These are phyloP conservation scores for Antennarius maculatus DNA, from an alignment of 2,797 vertebrate species.

Conservation along the genomic window DNA sequence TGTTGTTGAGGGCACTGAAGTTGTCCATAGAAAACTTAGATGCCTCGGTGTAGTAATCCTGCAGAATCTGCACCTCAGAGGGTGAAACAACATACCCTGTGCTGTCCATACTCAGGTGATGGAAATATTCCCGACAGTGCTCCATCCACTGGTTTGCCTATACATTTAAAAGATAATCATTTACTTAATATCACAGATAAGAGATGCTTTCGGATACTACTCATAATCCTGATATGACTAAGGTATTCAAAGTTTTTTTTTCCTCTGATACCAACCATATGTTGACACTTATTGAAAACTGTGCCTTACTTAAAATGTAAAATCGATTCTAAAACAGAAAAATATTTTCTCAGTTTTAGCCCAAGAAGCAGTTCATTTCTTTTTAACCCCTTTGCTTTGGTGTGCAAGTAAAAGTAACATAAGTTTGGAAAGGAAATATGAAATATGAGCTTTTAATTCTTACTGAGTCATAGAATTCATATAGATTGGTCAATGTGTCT, in stretches of 20 bases:
- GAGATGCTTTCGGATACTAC: not conserved
- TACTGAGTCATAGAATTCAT: constrained; percentile 86
- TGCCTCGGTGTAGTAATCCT: constrained; percentile 79
- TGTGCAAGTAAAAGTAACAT: not conserved
- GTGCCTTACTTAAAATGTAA: too few relatives aligned
- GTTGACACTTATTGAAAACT: too few relatives aligned
- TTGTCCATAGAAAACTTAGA: constrained; percentile 82
- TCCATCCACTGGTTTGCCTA: constrained; percentile 82
- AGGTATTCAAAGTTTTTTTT: not conserved
- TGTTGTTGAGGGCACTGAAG: constrained; percentile 79
- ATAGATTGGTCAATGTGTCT: constrained; percentile 79
- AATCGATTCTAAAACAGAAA: too few relatives aligned
- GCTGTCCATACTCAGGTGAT: constrained; percentile 66
- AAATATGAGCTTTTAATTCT: constrained; percentile 28
- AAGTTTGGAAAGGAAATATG: not conserved
- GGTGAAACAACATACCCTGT: constrained; percentile 45
- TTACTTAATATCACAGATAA: not conserved
- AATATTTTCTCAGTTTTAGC: too few relatives aligned
- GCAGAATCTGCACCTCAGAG: constrained; percentile 70
- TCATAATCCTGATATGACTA: too few relatives aligned
- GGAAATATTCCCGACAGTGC: constrained; percentile 80
- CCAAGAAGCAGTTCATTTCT: too few relatives aligned
- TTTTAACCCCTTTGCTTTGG: too few relatives aligned
- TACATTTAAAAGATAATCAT: not conserved
- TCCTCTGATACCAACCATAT: too few relatives aligned